A percentile compares a stretch with the other conserved stretches of the same genome.
These are phyloP conservation scores for Bambusicola thoracicus DNA, from an alignment of 2,113 vertebrate genomes.

Conservation along the genomic window DNA sequence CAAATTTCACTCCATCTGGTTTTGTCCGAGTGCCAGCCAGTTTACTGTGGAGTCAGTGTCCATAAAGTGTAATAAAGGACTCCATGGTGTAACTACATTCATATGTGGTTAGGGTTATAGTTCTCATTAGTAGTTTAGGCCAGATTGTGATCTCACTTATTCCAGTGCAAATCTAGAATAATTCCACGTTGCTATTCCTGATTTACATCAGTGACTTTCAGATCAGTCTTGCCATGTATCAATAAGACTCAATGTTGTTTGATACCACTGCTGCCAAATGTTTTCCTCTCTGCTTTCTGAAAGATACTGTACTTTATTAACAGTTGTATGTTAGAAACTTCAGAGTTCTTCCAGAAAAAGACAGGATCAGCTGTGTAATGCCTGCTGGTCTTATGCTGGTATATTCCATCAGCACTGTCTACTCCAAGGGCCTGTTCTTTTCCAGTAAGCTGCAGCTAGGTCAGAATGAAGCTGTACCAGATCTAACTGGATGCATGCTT, in stretches of 20 bases:
- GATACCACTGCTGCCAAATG: not conserved
- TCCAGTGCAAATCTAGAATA: constrained; percentile 54
- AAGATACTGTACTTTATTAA: not conserved
- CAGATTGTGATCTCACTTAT: constrained; percentile 68
- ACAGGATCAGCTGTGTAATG: not conserved
- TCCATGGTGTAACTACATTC: constrained; percentile 25
- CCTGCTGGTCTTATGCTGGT: not conserved
- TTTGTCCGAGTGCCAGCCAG: constrained; percentile 47
- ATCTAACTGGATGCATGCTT: not conserved
- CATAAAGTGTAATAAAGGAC: constrained; percentile 60
- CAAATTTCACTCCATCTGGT: constrained; percentile 43
- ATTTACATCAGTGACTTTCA: constrained; percentile 23
- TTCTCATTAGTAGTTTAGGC: constrained; percentile 33
- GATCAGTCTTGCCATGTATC: constrained; percentile 19
- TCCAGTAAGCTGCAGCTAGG: not conserved
- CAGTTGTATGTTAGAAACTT: constrained; percentile 21
- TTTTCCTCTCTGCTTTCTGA: not conserved
- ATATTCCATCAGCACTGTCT: not conserved
- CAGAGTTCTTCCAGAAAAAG: constrained; percentile 32
- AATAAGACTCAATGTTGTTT: constrained; percentile 6
- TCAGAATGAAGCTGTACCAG: not conserved
- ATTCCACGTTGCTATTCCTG: constrained; percentile 23
- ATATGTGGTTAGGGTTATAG: constrained; percentile 26
- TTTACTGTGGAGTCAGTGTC: constrained; percentile 52
- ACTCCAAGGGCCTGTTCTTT: not conserved